Base-by-base conservation (phyloP, 2,113 vertebrate genomes). In the rat (Rattus norvegicus) region DNA sequence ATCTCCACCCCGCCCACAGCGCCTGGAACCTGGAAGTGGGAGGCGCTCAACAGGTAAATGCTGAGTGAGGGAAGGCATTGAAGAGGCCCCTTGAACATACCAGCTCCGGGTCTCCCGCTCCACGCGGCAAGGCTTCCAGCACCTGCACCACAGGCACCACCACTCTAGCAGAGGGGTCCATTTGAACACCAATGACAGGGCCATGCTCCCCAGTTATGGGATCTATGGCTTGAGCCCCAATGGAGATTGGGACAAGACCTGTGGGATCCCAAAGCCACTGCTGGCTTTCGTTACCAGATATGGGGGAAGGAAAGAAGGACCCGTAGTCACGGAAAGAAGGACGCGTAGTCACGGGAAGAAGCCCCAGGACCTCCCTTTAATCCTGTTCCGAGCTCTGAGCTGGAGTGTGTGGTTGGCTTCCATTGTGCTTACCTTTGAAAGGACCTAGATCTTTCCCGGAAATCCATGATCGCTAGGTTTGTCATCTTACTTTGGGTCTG, bases 201-300 rank as follows among this genome's bases (percentile, higher is more conserved):
- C 98, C 98, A 83, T 80, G 67, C 19, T 98, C 97, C 2, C 99
- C 99, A 20, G 99, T 99, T 61, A 99, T 97, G 14, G 98, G 98
- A 94, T 99, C 99, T 30, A 99, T 76, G 3, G 99, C 98, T 96
- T 98, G 99, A 94, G 98, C 98, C 49, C 99, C 99, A 70, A 99
- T 97, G 5, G 98, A 96, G 83, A 99, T 99, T 6, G 99, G 99
- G 90, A 99, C 98, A 56, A 99, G 98, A 54, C 99, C 99, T 99
- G 98, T 91, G 79, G 92, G 63, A 95, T 76, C 54, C 39, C 94
- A 90, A 84, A 54, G 3, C 75, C 39, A 10, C 2, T 77, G 22
- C 10, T 22, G 19, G 61, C 9, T 93, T 96, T 61, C 88, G 80
- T 36, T 90, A 81, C 24, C 52, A 80, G 47, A 88, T 28, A n/a